These are phyloP conservation scores for Bufotes viridis DNA, from an alignment of 2,797 vertebrate genomes.

Conservation along the genomic window DNA sequence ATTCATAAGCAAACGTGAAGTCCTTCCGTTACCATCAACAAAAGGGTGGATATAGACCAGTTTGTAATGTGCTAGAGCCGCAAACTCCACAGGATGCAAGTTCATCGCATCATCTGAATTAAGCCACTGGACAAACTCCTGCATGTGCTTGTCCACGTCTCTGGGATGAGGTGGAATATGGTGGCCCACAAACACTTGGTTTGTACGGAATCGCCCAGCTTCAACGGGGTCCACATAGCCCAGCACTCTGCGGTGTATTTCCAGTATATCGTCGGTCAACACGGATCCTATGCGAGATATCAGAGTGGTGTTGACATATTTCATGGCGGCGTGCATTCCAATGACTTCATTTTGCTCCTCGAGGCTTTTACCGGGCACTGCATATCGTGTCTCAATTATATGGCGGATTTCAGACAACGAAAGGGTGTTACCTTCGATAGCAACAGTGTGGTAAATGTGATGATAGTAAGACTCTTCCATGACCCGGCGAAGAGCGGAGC, in stretches of 20 bases:
- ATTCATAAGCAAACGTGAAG: slow-evolving; percentile 94
- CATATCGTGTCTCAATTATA: slow-evolving; percentile 95
- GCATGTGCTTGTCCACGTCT: slow-evolving; percentile 89
- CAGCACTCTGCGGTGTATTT: slow-evolving; percentile 92
- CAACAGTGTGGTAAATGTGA: slow-evolving; percentile 98
- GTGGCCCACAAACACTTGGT: slow-evolving; percentile 95
- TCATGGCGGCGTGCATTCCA: slow-evolving; percentile 92
- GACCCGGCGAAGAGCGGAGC: slow-evolving; percentile 88
- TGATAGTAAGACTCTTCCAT: slow-evolving; percentile 99
- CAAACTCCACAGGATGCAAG: slow-evolving; percentile 93
- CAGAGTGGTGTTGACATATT: slow-evolving; percentile 91
- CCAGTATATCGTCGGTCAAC: slow-evolving; percentile 81
- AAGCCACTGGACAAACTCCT: slow-evolving; percentile 93
- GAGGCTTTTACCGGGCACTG: slow-evolving; percentile 92
- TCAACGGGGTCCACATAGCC: slow-evolving; percentile 93
- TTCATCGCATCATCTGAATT: slow-evolving; percentile 91
- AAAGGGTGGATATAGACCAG: slow-evolving; percentile 97
- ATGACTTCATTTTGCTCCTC: slow-evolving; percentile 97
- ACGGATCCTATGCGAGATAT: slow-evolving; percentile 84
- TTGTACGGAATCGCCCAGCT: slow-evolving; percentile 85
- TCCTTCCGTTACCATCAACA: slow-evolving; percentile 92
- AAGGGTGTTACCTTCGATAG: slow-evolving; percentile 95
- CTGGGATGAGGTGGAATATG: slow-evolving; percentile 91
- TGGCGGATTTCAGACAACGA: slow-evolving; percentile 94
- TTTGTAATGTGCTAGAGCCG: slow-evolving; percentile 94